Base-by-base conservation (phyloP, 2,797 vertebrate species). In the Molossus molossus region DNA sequence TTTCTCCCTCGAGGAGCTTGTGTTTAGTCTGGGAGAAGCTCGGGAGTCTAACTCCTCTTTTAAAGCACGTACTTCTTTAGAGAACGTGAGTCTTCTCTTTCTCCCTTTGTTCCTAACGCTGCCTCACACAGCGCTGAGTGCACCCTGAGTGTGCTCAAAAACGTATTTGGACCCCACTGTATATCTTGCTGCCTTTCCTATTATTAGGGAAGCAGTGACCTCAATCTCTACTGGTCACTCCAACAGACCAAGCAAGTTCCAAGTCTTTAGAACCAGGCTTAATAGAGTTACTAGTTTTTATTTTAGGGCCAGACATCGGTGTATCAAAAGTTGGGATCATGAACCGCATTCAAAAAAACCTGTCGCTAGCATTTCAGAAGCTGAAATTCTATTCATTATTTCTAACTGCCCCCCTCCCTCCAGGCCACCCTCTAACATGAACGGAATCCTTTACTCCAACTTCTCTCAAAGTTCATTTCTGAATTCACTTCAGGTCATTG, bases 31-130 rank as follows among this genome's bases (percentile, higher is more conserved):
- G 55, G 53, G 62, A 97, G 96, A 94, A 90, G 88, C 92, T 94
- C 87, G 97, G 80, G 90, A 97, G 87, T 92, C 92, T 90, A 97
- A 85, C 92, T 97, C 91, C n/a, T 91, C 55, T 91, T 75, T 94
- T 23, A 90, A 53, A 79, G n/a, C 27, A 64, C 48, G 88, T 62
- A 48, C 60, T 55, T 81, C 23, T 93, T 93, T 62, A 77, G 57
- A 25, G 9, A 25, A 25, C 33, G 10, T 57, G 33, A 76, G 14
- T 10, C 64, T 91, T 82, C 17, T 86, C 48, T 62, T 33, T 53
- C 15, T 67, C 23, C 3, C 7, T 64, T 84, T 95, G 13, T 70
- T 87, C 48, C 27, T 90, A 62, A 87, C 60, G 60, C 89, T 94
- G 60, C 79, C 82, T 96, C 96, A 93, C 86, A 65, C 15, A 62